Percentiles rank a stretch among this genome's conserved stretches.
Evolutionary conservation across 2,113 vertebrate species (phyloP).

Genomic region (Microtus richardsoni): DNA sequence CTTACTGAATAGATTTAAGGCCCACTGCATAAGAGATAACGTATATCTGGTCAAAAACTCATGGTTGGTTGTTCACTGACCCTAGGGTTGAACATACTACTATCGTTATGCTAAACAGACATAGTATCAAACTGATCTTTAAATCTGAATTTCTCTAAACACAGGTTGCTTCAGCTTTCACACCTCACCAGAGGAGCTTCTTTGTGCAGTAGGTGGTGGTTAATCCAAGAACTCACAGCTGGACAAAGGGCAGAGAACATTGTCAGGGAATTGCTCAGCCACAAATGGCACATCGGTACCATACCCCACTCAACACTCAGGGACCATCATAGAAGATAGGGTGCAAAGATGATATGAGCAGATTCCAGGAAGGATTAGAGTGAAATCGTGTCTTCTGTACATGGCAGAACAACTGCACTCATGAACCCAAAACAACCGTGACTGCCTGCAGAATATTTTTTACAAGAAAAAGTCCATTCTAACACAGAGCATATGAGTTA

Average conservation of each 20-base stretch:
- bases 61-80: too few relatives aligned
- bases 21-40: too few relatives aligned
- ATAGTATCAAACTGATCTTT: not conserved
- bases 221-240: not conserved
- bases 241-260: not conserved
- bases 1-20: not conserved
- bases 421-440: not conserved
- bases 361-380: not conserved
- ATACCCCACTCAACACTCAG: not conserved
- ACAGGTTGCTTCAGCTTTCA: not conserved
- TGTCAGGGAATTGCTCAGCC: not conserved
- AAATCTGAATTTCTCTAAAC: not conserved
- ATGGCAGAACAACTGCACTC: not conserved
- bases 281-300: not conserved
- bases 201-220: not conserved
- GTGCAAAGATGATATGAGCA: not conserved
- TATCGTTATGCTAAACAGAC: not conserved
- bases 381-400: not conserved
- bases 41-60: not conserved
- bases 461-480: not conserved
- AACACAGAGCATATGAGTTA: too few relatives aligned
- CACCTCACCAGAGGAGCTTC: not conserved
- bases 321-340: too few relatives aligned
- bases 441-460: not conserved
- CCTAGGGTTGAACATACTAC: not conserved